Evolutionary conservation across 1,140 invertebrate genomes (phyloP), one percentile per base, ranked within the genome.

Genomic region (Drosophila miranda): DNA sequence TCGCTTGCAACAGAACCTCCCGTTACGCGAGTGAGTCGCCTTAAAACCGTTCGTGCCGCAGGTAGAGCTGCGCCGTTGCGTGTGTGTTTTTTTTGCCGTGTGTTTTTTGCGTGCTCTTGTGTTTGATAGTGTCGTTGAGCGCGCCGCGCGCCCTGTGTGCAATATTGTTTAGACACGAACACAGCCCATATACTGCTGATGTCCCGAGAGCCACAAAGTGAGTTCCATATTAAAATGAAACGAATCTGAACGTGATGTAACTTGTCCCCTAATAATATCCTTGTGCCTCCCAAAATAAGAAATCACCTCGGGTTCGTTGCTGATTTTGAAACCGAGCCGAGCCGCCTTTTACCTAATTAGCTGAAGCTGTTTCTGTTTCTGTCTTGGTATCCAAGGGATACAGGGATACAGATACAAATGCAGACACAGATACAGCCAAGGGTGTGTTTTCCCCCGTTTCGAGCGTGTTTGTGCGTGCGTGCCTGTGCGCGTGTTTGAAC

Each of bases 341-440:
- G 46, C 23, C 21, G 30, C 9, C n/a, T 45, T 48, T 46, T 64
- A 34, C n/a, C 56, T 56, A 56, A 49, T 68, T 56, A 49, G 38
- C 63, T 26, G 23, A 6, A 5, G 16, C 21, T 38, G 44, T 49
- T 53, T 42, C 55, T 78, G 49, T 69, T 60, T 13, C 11, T 38
- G 34, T 13, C 55, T 52, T 48, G 34, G 34, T 66, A 41, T 45
- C 66, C 54, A 45, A 38, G 62, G 58, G 64, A 55, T 52, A 38
- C 52, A 76, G 80, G 80, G 76, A 84, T 75, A 86, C 80, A 69
- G 58, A 84, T 58, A 71, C 67, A 70, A 46, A 68, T 61, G 48
- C 64, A 11, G 19, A 34, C 9, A 58, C 30, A 34, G 38, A 13
- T 42, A 41, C 50, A 49, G 52, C 41, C 48, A 59, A 77, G 80